These are phyloP conservation scores for Ethmia dodecea DNA, from an alignment of 2,888 invertebrate genomes.

Conservation along the genomic window DNA sequence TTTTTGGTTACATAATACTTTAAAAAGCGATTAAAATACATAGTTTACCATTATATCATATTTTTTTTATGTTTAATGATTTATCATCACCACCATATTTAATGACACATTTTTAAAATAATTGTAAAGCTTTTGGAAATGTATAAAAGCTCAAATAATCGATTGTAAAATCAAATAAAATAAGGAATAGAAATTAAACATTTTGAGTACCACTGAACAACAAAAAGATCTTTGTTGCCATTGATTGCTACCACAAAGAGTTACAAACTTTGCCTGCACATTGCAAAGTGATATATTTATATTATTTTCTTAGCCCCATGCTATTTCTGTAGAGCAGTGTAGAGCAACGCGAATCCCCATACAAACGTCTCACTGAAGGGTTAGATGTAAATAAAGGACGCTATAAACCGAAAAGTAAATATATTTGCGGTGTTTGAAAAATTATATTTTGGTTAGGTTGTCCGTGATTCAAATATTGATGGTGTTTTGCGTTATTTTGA, in stretches of 20 bases:
- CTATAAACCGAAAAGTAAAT: conserved; percentile 30
- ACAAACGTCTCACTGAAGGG: conserved; percentile 32
- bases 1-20: too few species aligned
- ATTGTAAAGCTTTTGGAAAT: too few species aligned
- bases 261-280: conserved; percentile 56
- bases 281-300: conserved; percentile 74
- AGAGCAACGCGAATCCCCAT: conserved; percentile 47
- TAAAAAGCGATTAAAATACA: too few species aligned
- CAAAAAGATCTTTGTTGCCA: conserved; percentile 44
- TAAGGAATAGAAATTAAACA: conserved; percentile 7
- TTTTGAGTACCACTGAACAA: conserved; percentile 42
- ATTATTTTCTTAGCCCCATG: conserved; percentile 61
- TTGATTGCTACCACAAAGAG: conserved; percentile 69
- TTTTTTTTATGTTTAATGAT: too few species aligned
- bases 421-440: conserved; percentile 49
- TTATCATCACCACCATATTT: too few species aligned
- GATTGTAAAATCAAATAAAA: background rate
- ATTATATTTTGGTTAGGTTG: conserved; percentile 61
- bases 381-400: conserved; percentile 30
- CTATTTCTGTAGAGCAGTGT: conserved; percentile 41
- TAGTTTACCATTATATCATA: too few species aligned
- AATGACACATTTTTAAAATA: too few species aligned
- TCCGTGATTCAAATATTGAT: too few species aligned
- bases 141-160: too few species aligned
- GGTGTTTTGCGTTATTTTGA: too few species aligned